These are phyloP conservation scores for Cataglyphis albicans DNA, from an alignment of 2,888 invertebrate species.

Conservation along the genomic window DNA sequence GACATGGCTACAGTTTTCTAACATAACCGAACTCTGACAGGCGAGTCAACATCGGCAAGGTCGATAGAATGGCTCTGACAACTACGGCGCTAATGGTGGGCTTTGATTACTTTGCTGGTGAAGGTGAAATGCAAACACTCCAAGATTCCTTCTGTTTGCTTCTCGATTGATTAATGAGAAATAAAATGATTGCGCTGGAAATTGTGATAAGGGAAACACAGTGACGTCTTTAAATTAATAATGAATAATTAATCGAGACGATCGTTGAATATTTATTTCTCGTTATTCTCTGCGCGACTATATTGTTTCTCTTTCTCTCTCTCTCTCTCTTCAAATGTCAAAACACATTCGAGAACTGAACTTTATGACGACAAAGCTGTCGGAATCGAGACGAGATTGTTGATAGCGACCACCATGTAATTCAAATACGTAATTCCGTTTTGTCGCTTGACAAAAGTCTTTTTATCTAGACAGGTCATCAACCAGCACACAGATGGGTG, in stretches of 20 bases:
- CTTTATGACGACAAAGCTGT: conserved; percentile 26
- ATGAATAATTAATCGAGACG: background rate
- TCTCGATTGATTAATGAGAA: conserved; percentile 24
- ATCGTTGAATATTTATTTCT: background rate
- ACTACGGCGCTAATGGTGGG: conserved; percentile 12
- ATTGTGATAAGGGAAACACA: background rate
- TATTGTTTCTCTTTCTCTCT: background rate
- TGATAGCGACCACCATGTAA: conserved; percentile 8
- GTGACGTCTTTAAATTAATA: background rate
- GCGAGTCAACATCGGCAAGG: conserved; percentile 26
- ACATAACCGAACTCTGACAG: background rate
- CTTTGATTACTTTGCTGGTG: background rate
- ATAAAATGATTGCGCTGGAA: background rate
- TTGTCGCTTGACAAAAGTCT: conserved; percentile 28
- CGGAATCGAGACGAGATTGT: conserved; percentile 33
- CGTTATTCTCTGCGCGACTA: background rate
- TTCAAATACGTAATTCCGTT: conserved; percentile 43
- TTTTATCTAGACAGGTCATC: conserved; percentile 49
- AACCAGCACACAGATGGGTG: conserved; percentile 2
- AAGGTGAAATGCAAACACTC: background rate
- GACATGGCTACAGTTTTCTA: conserved; percentile 9
- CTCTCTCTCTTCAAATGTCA: background rate
- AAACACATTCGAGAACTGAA: conserved; percentile 14
- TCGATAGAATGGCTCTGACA: background rate
- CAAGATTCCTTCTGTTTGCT: conserved; percentile 11